These are phyloP conservation scores for Pipa parva DNA, from an alignment of 2,113 vertebrate genomes.

Conservation along the genomic window DNA sequence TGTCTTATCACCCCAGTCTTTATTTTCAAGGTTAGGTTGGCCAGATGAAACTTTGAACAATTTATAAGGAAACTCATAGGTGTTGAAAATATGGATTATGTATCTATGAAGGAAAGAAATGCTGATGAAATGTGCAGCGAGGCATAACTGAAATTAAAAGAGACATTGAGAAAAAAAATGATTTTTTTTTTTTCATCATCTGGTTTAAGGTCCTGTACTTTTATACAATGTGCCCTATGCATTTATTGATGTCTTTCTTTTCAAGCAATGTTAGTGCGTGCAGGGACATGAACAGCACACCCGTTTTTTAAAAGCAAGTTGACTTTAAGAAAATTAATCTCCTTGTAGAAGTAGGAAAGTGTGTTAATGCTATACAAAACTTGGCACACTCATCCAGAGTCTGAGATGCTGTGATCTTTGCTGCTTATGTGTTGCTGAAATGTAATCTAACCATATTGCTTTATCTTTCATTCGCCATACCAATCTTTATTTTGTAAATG, in stretches of 20 bases:
- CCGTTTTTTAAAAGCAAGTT: slow-evolving; percentile 28
- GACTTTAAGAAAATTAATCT: slow-evolving; percentile 41
- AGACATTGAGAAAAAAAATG: slow-evolving; percentile 4
- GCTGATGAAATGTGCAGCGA: slow-evolving; percentile 29
- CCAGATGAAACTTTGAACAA: slow-evolving; percentile 54
- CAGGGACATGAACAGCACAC: slow-evolving; percentile 13
- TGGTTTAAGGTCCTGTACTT: slow-evolving; percentile 21
- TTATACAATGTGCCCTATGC: neutral
- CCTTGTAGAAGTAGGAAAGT: slow-evolving; percentile 22
- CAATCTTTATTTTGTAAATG: neutral
- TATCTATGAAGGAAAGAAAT: slow-evolving; percentile 7
- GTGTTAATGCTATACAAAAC: slow-evolving; percentile 5
- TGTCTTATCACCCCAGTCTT: neutral
- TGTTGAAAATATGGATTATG: slow-evolving; percentile 40
- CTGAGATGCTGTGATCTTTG: slow-evolving; percentile 35
- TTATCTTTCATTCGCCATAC: slow-evolving; percentile 19
- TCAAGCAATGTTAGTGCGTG: slow-evolving; percentile 27
- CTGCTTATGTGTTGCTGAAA: slow-evolving; percentile 23
- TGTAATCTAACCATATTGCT: slow-evolving; percentile 38
- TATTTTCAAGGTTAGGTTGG: neutral
- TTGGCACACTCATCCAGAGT: slow-evolving; percentile 29
- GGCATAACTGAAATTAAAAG: slow-evolving; percentile 24
- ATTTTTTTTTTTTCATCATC: slow-evolving; percentile 6
- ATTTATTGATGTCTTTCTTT: slow-evolving; percentile 29
- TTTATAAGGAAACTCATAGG: slow-evolving; percentile 52